Evolutionary conservation across 2,113 vertebrate species (phyloP), one percentile per base, ranked within the genome.

Genomic region (Turdus rufiventris): DNA sequence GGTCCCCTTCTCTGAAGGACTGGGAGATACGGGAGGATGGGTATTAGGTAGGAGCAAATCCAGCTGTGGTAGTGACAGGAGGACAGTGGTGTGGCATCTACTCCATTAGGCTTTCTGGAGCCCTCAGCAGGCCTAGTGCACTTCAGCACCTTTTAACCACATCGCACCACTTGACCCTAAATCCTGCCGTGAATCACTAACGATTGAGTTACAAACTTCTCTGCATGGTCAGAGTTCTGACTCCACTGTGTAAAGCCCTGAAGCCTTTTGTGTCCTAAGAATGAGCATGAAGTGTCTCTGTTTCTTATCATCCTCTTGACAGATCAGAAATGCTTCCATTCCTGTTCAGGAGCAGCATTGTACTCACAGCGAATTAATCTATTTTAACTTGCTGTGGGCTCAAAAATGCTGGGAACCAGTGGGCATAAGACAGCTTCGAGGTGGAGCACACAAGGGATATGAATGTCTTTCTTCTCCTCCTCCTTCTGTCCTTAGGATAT

Each of bases 401-500:
- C 48, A 80, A 60, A 74, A 82, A 2, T 47, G 7, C n/a, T 58
- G 45, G 60, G 33, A 51, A 72, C 38, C n/a, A 48, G 6, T 23
- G 57, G 36, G 34, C 26, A 2, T 18, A 23, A 45, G 40, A 25
- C 10, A 70, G 9, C 45, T 80, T 90, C 2, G 10, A 42, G 70
- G 9, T 8, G 5, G 12, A 63, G 18, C 7, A 14, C 0, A 2
- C 3, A 10, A 81, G 26, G 17, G 21, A 8, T 26, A 21, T 90
- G 34, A 91, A 68, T 45, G 26, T 16, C 38, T 91, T 74, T 82
- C 67, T 56, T 53, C n/a, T n/a, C n/a, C 84, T 80, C 58, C 54
- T 87, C 82, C n/a, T 87, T 56, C 25, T 54, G 40, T 82, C 65
- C 42, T 24, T 84, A 97, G 98, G 87, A 96, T 98, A 81, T 96